Conservation (phyloP, 2,888 invertebrate species). For the Melikaiella ostensackeni region DNA sequence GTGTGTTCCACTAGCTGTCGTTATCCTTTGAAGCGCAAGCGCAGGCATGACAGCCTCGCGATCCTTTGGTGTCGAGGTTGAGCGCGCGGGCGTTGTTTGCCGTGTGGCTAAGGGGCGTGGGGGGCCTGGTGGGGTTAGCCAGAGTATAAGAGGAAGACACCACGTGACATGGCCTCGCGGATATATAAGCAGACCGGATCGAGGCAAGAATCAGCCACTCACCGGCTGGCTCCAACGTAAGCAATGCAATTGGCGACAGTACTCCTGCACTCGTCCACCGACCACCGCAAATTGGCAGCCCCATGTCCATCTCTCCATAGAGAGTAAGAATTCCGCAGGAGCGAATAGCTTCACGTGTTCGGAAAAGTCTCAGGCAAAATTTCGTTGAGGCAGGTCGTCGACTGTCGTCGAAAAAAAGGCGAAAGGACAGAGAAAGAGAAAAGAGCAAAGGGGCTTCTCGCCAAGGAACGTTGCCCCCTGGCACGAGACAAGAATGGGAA, state of each 20-base stretch:
- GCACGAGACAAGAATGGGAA: conserved; percentile 36
- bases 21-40: neutral
- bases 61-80: conserved; percentile 33
- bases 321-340: neutral
- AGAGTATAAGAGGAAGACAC: conserved; percentile 49
- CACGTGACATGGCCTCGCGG: conserved; percentile 63
- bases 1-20: neutral
- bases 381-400: conserved; percentile 57
- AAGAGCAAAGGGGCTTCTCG: neutral
- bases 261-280: neutral
- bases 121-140: conserved; percentile 16
- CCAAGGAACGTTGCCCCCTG: conserved; percentile 24
- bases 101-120: neutral
- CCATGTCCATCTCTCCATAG: conserved; percentile 10
- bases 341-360: neutral
- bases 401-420: conserved; percentile 31
- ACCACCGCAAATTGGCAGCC: neutral
- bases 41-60: neutral
- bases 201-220: conserved; percentile 68
- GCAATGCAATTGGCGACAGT: neutral
- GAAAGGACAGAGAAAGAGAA: conserved; percentile 12
- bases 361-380: conserved; percentile 53
- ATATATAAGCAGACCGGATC: conserved; percentile 68
- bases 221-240: conserved; percentile 67
- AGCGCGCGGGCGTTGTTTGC: conserved; percentile 13